phyloP scores from a whole-genome alignment of 2,113 vertebrate species.

The Catharus fuscescens region DNA sequence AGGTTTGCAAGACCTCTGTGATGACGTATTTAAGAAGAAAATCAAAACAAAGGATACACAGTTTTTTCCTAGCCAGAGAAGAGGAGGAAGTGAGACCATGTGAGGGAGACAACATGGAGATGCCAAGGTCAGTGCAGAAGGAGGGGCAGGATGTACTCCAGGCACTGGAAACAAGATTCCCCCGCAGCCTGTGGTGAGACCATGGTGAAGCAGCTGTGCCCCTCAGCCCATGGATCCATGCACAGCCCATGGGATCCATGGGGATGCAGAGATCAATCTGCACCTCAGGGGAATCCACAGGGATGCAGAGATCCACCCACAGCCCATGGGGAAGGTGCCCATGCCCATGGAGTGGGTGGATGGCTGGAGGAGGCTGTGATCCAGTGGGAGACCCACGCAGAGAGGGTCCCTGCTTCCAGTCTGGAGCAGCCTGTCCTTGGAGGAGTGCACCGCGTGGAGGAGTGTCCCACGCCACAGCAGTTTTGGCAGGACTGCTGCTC shows the following conservation, averaged over 20 bases:
- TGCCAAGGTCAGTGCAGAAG: neutral
- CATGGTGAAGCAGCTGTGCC: no score
- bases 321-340: neutral
- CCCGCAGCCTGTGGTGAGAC: neutral
- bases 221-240: no score
- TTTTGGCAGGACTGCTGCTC: neutral
- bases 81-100: neutral
- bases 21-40: neutral
- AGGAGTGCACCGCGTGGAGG: no score
- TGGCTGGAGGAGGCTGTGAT: neutral
- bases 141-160: neutral
- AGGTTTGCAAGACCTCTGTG: neutral
- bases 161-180: fast-evolving
- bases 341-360: no score
- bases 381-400: neutral
- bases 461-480: fast-evolving
- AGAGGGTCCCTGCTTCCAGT: neutral
- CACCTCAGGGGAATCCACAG: neutral
- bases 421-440: neutral
- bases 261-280: neutral
- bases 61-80: neutral
- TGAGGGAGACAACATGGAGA: neutral
- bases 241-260: no score
- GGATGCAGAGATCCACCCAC: neutral
- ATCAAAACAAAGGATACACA: neutral